Evolutionary conservation across 1,140 invertebrate genomes (phyloP).

Genomic region (Colletes latitarsis): DNA sequence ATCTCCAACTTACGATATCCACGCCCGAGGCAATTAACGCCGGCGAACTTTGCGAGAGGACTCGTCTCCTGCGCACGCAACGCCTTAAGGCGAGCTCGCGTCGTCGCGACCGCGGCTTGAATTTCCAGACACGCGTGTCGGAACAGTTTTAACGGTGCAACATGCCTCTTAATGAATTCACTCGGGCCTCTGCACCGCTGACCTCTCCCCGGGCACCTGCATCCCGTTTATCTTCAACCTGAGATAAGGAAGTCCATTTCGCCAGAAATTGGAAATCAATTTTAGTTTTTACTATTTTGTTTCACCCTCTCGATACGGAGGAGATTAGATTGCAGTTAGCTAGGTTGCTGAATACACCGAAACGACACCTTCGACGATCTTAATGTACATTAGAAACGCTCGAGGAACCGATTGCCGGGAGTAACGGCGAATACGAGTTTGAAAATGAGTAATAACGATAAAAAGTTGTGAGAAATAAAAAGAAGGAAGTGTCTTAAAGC

Average conservation of each 20-base stretch:
- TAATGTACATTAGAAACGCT: too few species aligned
- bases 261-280: too few species aligned
- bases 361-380: too few species aligned
- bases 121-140: slow-evolving; percentile 10
- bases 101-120: too few species aligned
- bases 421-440: too few species aligned
- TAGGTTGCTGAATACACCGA: too few species aligned
- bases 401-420: too few species aligned
- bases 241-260: neutral
- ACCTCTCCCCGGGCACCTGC: too few species aligned
- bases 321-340: too few species aligned
- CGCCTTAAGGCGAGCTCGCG: slow-evolving; percentile 22
- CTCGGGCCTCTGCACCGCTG: neutral
- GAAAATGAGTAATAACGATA: neutral
- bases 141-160: slow-evolving; percentile 1
- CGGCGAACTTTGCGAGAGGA: neutral
- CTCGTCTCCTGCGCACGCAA: slow-evolving; percentile 20
- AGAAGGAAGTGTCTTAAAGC: slow-evolving; percentile 37
- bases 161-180: slow-evolving; percentile 18
- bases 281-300: too few species aligned
- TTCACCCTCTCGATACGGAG: too few species aligned
- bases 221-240: slow-evolving; percentile 6
- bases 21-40: slow-evolving; percentile 39
- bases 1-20: slow-evolving; percentile 22
- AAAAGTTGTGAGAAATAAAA: neutral